phyloP scores from a whole-genome alignment of 30 jellyfish, hydroid and myxozoan species.

The Chrysaora quinquecirrha region DNA sequence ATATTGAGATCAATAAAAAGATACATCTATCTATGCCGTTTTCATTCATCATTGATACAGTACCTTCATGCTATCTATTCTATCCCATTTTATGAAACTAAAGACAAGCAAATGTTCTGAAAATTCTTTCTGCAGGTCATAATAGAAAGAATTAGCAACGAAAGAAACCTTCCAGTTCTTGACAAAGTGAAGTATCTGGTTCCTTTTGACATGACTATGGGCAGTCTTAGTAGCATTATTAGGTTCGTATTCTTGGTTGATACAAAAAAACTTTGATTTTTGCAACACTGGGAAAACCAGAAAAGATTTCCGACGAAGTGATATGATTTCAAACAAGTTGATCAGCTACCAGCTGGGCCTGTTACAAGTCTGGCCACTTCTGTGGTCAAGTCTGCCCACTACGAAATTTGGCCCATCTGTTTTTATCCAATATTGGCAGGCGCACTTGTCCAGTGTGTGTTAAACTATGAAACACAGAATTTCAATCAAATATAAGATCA shows the following conservation, averaged over 20 bases:
- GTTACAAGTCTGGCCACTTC: background rate
- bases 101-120: background rate
- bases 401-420: no score
- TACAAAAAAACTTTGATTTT: no score
- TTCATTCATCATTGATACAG: no score
- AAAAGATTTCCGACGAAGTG: no score
- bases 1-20: background rate
- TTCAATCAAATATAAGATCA: no score
- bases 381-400: background rate
- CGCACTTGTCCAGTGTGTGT: no score
- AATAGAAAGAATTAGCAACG: conserved; percentile 80
- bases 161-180: conserved; percentile 80
- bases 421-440: no score
- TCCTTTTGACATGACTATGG: conserved; percentile 94
- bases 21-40: background rate
- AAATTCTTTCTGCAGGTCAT: conserved; percentile 52
- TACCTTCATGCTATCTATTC: background rate
- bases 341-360: no score
- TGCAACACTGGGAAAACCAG: no score
- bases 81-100: background rate
- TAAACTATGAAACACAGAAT: no score
- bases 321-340: no score
- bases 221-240: conserved; percentile 77
- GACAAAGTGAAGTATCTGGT: conserved; percentile 87
- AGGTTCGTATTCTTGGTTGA: conserved; percentile 54